A percentile compares a stretch with the other conserved stretches of the same genome.
phyloP scores from a whole-genome alignment of 2,888 invertebrate species.

The Agrypnus murinus region DNA sequence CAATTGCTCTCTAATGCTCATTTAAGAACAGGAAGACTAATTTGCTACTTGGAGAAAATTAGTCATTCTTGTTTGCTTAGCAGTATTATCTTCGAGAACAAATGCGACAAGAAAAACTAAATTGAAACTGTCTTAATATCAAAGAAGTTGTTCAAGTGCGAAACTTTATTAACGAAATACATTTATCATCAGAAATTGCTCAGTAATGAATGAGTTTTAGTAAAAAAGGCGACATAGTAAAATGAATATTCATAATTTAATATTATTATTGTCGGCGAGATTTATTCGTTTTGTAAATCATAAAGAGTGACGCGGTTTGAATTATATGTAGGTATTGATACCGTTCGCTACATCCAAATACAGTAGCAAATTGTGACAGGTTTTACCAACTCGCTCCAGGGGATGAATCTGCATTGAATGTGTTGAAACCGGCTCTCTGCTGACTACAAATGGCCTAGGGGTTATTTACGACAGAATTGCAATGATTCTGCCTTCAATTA shows the following conservation, averaged over 20 bases:
- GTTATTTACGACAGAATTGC: constrained; percentile 46
- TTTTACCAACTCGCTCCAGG: constrained; percentile 58
- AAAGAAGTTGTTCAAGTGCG: constrained; percentile 39
- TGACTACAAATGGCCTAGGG: constrained; percentile 34
- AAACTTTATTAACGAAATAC: constrained; percentile 37
- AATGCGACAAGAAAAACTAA: constrained; percentile 34
- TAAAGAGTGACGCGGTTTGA: constrained; percentile 22
- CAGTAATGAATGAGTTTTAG: constrained; percentile 3
- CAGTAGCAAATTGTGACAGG: constrained; percentile 64
- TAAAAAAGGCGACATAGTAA: not conserved
- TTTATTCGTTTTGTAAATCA: constrained; percentile 12
- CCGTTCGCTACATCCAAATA: constrained; percentile 35
- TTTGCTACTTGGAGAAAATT: constrained; percentile 29
- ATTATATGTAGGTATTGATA: constrained; percentile 29
- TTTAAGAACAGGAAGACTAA: constrained; percentile 46
- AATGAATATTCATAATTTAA: constrained; percentile 18
- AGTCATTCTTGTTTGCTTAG: constrained; percentile 35
- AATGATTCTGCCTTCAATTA: constrained; percentile 46
- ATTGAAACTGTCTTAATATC: constrained; percentile 48
- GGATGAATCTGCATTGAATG: constrained; percentile 68
- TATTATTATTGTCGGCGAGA: not conserved
- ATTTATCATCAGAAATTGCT: constrained; percentile 17
- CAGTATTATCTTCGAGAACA: constrained; percentile 4
- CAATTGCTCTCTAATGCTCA: constrained; percentile 45
- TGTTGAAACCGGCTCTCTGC: constrained; percentile 48